Evolutionary conservation across 2,888 invertebrate genomes (phyloP).

Genomic region (Watsonalla binaria): DNA sequence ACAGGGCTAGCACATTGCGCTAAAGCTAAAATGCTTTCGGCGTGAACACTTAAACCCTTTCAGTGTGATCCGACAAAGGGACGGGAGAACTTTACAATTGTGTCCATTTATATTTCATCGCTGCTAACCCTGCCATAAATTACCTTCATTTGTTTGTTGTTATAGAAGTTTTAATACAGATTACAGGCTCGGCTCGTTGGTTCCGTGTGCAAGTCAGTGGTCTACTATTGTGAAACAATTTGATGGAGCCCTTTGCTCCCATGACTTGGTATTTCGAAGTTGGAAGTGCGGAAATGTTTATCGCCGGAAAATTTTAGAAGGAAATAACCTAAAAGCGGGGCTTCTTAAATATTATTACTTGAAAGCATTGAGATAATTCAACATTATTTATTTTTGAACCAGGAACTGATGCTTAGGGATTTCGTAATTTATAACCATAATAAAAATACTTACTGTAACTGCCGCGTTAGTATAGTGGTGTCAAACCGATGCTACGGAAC

Average conservation of each 20-base stretch:
- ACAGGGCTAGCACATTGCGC: conserved; percentile 25
- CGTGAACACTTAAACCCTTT: conserved; percentile 44
- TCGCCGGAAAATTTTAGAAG: not conserved
- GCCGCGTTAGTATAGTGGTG: no score
- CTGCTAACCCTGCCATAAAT: conserved; percentile 24
- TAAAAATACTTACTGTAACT: no score
- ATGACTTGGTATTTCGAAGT: not conserved
- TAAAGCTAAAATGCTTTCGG: conserved; percentile 34
- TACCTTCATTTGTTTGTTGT: conserved; percentile 31
- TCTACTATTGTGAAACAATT: not conserved
- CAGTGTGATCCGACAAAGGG: conserved; percentile 29
- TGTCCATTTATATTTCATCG: conserved; percentile 47
- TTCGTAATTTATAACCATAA: no score
- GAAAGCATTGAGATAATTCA: no score
- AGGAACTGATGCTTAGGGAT: no score
- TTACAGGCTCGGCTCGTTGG: conserved; percentile 9
- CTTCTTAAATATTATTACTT: no score
- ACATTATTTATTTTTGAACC: no score
- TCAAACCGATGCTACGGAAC: no score
- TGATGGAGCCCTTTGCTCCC: not conserved
- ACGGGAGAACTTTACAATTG: conserved; percentile 41
- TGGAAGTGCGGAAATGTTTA: not conserved
- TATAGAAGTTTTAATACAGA: conserved; percentile 28
- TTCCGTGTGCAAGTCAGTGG: not conserved
- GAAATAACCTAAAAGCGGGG: no score